Conservation (phyloP, 2,888 invertebrate genomes). For the Ectemnius lituratus region DNA sequence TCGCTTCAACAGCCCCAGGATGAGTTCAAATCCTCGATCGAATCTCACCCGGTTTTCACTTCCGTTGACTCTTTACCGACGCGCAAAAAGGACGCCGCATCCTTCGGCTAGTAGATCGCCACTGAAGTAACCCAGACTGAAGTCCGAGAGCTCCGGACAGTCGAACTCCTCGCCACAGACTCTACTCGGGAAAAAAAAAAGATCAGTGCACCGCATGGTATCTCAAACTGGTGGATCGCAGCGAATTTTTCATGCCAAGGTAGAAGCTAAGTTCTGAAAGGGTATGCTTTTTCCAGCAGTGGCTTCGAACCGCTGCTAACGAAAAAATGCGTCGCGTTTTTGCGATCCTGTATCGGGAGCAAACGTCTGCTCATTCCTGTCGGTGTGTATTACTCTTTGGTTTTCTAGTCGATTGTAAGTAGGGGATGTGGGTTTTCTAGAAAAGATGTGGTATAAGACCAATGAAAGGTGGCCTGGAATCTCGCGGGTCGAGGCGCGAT, state of each 20-base stretch:
- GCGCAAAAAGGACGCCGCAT: constrained; percentile 14
- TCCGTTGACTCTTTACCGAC: constrained; percentile 52
- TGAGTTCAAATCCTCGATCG: constrained; percentile 27
- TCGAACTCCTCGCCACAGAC: neutral
- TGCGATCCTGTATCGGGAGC: constrained; percentile 4
- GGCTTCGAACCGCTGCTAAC: neutral
- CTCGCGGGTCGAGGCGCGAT: too few species aligned
- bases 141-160: neutral
- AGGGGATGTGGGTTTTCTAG: too few species aligned
- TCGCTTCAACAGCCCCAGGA: neutral
- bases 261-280: neutral
- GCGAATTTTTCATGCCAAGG: neutral
- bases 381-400: neutral
- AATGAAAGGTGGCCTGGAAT: too few species aligned
- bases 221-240: neutral
- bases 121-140: neutral
- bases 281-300: neutral
- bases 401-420: too few species aligned
- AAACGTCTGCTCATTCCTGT: constrained; percentile 2
- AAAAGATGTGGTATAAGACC: neutral
- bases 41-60: constrained; percentile 18
- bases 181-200: constrained; percentile 17
- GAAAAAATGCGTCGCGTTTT: constrained; percentile 3
- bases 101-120: constrained; percentile 9
- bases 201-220: neutral